phyloP scores from a whole-genome alignment of 2,113 vertebrate species.

The Takifugu bimaculatus region DNA sequence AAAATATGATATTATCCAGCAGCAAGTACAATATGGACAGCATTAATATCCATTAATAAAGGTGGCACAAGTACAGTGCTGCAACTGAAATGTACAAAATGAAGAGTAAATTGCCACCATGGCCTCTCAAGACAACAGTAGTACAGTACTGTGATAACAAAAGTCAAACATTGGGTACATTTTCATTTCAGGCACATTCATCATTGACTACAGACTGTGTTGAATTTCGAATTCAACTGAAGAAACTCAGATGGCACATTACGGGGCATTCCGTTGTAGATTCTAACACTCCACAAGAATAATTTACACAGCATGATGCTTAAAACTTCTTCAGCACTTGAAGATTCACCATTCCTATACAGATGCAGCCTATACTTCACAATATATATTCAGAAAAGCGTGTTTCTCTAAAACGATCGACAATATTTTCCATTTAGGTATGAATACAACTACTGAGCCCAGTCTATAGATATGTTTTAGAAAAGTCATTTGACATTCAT shows the following conservation, averaged over 20 bases:
- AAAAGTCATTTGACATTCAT: neutral
- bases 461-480: constrained; percentile 10
- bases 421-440: constrained; percentile 25
- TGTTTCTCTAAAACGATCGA: constrained; percentile 27
- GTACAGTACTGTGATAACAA: constrained; percentile 68
- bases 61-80: constrained; percentile 46
- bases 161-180: constrained; percentile 29
- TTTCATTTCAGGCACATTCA: constrained; percentile 62
- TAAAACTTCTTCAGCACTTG: constrained; percentile 30
- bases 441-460: constrained; percentile 21
- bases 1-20: constrained; percentile 21
- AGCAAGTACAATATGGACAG: constrained; percentile 31
- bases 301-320: constrained; percentile 33
- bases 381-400: constrained; percentile 56
- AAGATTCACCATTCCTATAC: constrained; percentile 46
- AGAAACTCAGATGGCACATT: constrained; percentile 51
- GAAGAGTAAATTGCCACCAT: constrained; percentile 30
- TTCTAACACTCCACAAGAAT: constrained; percentile 28
- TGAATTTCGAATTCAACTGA: constrained; percentile 50
- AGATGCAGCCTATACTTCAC: constrained; percentile 51
- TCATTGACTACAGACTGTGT: constrained; percentile 46
- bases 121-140: constrained; percentile 28
- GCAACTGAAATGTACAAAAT: constrained; percentile 13
- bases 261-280: constrained; percentile 25
- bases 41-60: constrained; percentile 29